Percentiles rank a stretch among this genome's conserved stretches.
Evolutionary conservation across 2,797 vertebrate species (phyloP).

Genomic region (Brachyrhaphis roseni): DNA sequence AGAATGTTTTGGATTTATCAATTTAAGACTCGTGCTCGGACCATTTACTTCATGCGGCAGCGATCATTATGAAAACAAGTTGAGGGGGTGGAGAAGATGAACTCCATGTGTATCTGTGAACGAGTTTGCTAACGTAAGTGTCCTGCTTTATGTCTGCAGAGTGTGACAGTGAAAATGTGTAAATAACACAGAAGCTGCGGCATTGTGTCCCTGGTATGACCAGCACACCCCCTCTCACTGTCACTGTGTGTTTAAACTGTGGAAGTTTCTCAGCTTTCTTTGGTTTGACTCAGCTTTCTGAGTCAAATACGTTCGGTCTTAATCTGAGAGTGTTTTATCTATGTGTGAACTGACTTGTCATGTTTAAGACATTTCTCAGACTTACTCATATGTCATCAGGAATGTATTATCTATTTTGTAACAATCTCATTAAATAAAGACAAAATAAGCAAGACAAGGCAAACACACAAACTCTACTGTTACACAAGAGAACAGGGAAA

Average conservation of each 20-base stretch:
- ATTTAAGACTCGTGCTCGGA: slow-evolving; percentile 8
- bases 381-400: not conserved
- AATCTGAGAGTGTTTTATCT: not conserved
- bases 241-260: not conserved
- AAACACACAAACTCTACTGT: not conserved
- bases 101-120: not conserved
- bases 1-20: slow-evolving; percentile 21
- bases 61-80: slow-evolving; percentile 15
- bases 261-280: not conserved
- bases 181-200: slow-evolving; percentile 23
- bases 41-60: slow-evolving; percentile 21
- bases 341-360: not conserved
- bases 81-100: slow-evolving; percentile 3
- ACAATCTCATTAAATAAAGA: not conserved
- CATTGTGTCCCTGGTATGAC: not conserved
- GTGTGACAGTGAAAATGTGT: slow-evolving; percentile 26
- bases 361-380: not conserved
- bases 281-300: not conserved
- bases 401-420: not conserved
- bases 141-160: slow-evolving; percentile 23
- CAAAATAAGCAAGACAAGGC: not conserved
- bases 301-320: not conserved
- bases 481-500: not conserved
- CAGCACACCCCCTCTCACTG: slow-evolving; percentile 2
- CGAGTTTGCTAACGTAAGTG: not conserved